Evolutionary conservation across 2,888 invertebrate species (phyloP).

Genomic region (Dinocampus coccinellae): DNA sequence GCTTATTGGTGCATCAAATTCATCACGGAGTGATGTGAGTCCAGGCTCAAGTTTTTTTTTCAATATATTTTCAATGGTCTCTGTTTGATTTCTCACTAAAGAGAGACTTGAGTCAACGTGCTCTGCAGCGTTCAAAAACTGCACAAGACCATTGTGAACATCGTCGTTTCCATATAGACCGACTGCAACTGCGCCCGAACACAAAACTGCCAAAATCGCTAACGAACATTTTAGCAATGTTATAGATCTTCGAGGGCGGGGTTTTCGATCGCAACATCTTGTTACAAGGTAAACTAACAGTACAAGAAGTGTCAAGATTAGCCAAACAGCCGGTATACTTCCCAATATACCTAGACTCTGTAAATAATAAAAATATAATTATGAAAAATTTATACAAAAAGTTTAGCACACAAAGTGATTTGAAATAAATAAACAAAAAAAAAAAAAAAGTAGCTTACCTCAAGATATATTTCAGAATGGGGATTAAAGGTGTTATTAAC

Average conservation of each 20-base stretch:
- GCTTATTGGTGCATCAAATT: constrained; percentile 81
- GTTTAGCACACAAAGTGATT: not conserved
- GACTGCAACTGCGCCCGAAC: constrained; percentile 90
- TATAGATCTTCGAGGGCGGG: constrained; percentile 89
- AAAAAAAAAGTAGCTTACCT: constrained; percentile 74
- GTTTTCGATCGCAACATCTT: constrained; percentile 95
- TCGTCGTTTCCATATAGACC: constrained; percentile 96
- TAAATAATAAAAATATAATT: constrained; percentile 51
- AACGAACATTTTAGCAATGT: constrained; percentile 85
- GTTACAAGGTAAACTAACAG: constrained; percentile 93
- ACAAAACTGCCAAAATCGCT: constrained; percentile 86
- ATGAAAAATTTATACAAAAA: not conserved
- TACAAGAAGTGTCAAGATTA: constrained; percentile 90
- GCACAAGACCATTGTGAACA: constrained; percentile 89
- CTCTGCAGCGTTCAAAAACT: constrained; percentile 83
- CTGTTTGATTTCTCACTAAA: constrained; percentile 86
- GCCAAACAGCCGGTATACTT: constrained; percentile 93
- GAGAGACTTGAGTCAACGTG: constrained; percentile 85
- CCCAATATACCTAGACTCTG: constrained; percentile 95
- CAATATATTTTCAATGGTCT: constrained; percentile 81
- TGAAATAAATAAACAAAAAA: not conserved
- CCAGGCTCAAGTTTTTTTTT: constrained; percentile 79
- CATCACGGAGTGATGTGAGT: constrained; percentile 80
- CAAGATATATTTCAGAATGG: constrained; percentile 88
- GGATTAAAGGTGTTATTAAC: constrained; percentile 95